phyloP scores from a whole-genome alignment of 2,888 invertebrate genomes.

The Apamea monoglypha region DNA sequence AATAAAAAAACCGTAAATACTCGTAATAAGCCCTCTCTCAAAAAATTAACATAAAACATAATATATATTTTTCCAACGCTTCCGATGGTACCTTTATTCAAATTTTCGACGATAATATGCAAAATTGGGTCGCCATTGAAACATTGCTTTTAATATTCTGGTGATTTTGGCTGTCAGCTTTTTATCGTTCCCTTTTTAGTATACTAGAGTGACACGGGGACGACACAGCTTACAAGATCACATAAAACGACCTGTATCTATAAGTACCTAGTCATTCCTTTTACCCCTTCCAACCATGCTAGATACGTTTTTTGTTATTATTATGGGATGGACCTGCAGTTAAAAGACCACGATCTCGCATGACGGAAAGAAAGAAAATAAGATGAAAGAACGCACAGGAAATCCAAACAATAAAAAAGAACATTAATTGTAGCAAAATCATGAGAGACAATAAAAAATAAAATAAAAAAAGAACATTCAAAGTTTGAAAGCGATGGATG shows the following conservation, averaged over 20 bases:
- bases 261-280: neutral
- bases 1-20: conserved; percentile 17
- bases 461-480: neutral
- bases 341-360: neutral
- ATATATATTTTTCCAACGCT: conserved; percentile 62
- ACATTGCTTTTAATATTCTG: conserved; percentile 65
- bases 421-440: neutral
- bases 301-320: neutral
- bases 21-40: conserved; percentile 41
- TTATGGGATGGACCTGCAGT: too few relatives aligned
- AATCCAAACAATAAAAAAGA: neutral
- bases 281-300: too few relatives aligned
- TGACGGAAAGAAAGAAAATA: neutral
- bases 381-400: neutral
- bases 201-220: neutral
- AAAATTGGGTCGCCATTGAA: conserved; percentile 64
- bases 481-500: neutral
- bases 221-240: neutral
- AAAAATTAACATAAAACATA: conserved; percentile 58
- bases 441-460: too few relatives aligned
- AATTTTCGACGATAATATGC: conserved; percentile 65
- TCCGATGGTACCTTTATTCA: conserved; percentile 65
- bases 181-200: conserved; percentile 35
- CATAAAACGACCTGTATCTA: neutral
- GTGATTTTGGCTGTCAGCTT: conserved; percentile 38